Base-by-base conservation (phyloP, 2,113 vertebrate species). In the Anser brachyrhynchus region DNA sequence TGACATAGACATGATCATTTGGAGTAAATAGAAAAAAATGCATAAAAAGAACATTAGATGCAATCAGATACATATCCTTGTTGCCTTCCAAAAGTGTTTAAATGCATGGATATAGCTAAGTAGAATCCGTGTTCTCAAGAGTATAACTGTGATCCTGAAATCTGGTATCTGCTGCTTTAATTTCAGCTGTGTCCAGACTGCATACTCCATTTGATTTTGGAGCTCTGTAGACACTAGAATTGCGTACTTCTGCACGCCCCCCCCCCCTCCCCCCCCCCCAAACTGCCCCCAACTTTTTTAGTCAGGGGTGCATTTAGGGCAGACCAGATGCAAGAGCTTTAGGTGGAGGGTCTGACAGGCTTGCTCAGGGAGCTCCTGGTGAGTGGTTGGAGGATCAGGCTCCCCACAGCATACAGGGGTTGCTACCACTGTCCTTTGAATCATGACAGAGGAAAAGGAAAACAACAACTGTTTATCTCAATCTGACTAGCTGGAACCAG, bases 111-210 rank as follows among this genome's bases (percentile, higher is more conserved):
- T 46, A 16, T 21, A 70, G 10, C 31, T n/a, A 49, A 33, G 33
- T 26, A 25, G 67, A 49, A 33, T 49, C 44, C 13, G 4, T 25
- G 4, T 29, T 92, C 29, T 80, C 17, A 67, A 76, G 14, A 66
- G 5, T 6, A 57, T 51, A 67, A 37, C 1, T 16, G 2, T 39
- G 11, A 37, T 77, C 28, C 80, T 88, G 64, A 49, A 66, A 86
- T 37, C 2, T 8, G 10, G 20, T 5, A 6, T 1, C 3, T 28
- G 20, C 11, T 73, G 1, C 52, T 67, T 81, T n/a, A 31, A n/a
- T 14, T 54, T 31, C 10, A 25, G 37, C 39, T 62, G 3, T 17
- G 52, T 41, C 33, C 65, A 49, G n/a, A 25, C 35, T 33, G 49
- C 6, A 18, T 1, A 10, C 2, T 43, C 41, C 20, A 33, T n/a